Conservation (phyloP, 30 jellyfish, hydroid and myxozoan genomes). For the Aurelia aurita region DNA sequence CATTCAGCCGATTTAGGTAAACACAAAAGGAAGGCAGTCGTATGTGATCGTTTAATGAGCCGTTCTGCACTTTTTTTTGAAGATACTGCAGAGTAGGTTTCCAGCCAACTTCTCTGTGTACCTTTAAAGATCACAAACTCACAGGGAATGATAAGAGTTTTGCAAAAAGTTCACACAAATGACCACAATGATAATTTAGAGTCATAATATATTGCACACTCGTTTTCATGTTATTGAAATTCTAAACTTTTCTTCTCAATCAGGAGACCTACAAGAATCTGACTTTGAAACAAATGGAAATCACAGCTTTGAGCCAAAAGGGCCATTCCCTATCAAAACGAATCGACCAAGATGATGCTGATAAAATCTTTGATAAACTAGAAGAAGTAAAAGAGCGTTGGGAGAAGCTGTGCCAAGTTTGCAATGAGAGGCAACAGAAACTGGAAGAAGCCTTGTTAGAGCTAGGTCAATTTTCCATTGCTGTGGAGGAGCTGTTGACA, state of each 20-base stretch:
- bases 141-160: no score
- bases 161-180: no score
- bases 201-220: no score
- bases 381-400: conserved; percentile 82
- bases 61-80: no score
- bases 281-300: conserved; percentile 79
- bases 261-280: conserved; percentile 77
- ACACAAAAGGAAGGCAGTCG: no score
- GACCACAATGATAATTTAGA: no score
- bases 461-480: conserved; percentile 93
- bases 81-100: no score
- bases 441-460: conserved; percentile 89
- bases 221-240: neutral
- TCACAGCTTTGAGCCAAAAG: conserved; percentile 83
- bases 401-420: conserved; percentile 79
- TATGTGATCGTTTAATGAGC: no score
- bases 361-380: conserved; percentile 65
- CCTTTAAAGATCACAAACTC: no score
- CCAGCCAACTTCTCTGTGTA: no score
- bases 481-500: conserved; percentile 89
- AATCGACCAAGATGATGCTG: conserved; percentile 85
- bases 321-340: conserved; percentile 86
- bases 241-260: neutral
- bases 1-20: no score
- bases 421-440: conserved; percentile 80